These are phyloP conservation scores for Epirrhoe alternata DNA, from an alignment of 2,888 invertebrate species.

Conservation along the genomic window DNA sequence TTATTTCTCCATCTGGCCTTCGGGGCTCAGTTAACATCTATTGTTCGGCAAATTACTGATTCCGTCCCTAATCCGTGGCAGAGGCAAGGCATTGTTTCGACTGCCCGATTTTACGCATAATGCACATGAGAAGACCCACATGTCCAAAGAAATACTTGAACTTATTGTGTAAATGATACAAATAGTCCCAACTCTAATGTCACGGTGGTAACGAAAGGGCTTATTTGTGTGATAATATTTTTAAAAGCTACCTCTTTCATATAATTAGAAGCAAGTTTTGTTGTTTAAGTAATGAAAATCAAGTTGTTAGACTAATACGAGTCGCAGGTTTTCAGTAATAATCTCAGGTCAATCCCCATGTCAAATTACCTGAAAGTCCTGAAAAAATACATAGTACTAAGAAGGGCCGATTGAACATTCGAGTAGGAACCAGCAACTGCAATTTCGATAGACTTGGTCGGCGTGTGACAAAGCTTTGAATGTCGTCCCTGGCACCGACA, in stretches of 20 bases:
- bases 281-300: no score
- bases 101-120: slow-evolving; percentile 73
- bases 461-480: slow-evolving; percentile 10
- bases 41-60: slow-evolving; percentile 78
- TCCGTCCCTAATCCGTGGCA: slow-evolving; percentile 76
- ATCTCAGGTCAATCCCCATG: no score
- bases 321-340: no score
- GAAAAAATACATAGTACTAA: no score
- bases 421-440: not conserved
- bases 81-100: slow-evolving; percentile 69
- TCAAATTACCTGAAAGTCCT: no score
- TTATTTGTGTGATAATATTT: no score
- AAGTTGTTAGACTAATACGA: no score
- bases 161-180: slow-evolving; percentile 35
- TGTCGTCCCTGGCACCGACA: slow-evolving; percentile 63
- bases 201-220: not conserved
- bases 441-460: not conserved
- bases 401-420: not conserved
- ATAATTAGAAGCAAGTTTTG: no score
- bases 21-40: slow-evolving; percentile 75
- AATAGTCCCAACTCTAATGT: slow-evolving; percentile 15
- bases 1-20: slow-evolving; percentile 72
- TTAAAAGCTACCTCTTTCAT: no score
- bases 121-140: slow-evolving; percentile 59
- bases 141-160: slow-evolving; percentile 33